phyloP scores from a whole-genome alignment of 1,140 invertebrate genomes.

The Atta texana region DNA sequence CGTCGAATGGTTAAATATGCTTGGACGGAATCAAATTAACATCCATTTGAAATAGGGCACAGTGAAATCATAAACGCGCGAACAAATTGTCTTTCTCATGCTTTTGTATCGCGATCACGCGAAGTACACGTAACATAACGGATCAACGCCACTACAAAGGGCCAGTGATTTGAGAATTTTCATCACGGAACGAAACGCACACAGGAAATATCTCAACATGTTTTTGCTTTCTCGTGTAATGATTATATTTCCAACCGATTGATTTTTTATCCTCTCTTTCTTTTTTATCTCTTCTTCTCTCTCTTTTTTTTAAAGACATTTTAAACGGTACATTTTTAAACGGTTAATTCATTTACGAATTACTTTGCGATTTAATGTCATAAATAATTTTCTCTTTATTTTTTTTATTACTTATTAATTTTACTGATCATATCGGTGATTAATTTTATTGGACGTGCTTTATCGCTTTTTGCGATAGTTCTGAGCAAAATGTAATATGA shows the following conservation, averaged over 20 bases:
- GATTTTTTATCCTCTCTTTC: not conserved
- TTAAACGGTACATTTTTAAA: not conserved
- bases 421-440: not conserved
- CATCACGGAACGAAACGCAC: slow-evolving; percentile 15
- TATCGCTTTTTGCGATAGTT: not conserved
- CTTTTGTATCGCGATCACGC: slow-evolving; percentile 10
- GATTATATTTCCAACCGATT: slow-evolving; percentile 13
- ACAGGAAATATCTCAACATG: slow-evolving; percentile 46
- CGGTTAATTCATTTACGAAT: not conserved
- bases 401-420: not conserved
- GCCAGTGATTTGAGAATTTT: slow-evolving; percentile 32
- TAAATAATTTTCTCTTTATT: slow-evolving; percentile 1
- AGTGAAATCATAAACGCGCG: slow-evolving; percentile 2
- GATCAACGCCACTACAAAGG: slow-evolving; percentile 27
- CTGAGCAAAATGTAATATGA: not conserved
- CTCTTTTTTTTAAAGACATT: not conserved
- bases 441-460: not conserved
- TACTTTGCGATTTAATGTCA: not conserved
- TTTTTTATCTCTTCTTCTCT: not conserved
- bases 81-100: slow-evolving; percentile 13
- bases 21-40: slow-evolving; percentile 28
- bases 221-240: slow-evolving; percentile 13
- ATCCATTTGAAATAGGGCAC: not conserved
- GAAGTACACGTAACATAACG: slow-evolving; percentile 17
- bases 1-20: not conserved